Evolutionary conservation across 2,113 vertebrate genomes (phyloP).

Genomic region (Chloropsis cyanopogon): DNA sequence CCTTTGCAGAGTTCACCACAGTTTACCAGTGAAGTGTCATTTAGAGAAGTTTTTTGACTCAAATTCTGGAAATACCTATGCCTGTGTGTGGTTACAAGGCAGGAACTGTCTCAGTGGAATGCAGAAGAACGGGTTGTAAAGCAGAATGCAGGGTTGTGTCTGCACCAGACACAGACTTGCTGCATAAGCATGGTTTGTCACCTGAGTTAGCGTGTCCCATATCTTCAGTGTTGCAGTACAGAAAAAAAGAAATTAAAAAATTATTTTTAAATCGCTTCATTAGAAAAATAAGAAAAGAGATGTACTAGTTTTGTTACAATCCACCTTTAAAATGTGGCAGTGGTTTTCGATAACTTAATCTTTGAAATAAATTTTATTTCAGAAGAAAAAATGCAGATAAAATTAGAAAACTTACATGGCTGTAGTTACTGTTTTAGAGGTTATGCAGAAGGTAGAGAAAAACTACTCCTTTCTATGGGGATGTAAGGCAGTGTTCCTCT

Average conservation of each 20-base stretch:
- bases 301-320: background rate
- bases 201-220: background rate
- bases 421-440: background rate
- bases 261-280: background rate
- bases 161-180: background rate
- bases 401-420: background rate
- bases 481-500: background rate
- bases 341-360: background rate
- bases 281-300: background rate
- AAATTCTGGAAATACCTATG: background rate
- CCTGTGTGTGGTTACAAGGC: background rate
- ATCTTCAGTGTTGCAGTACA: background rate
- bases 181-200: background rate
- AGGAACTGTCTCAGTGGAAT: background rate
- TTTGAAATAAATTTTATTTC: background rate
- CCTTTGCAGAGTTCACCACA: background rate
- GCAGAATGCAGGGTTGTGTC: background rate
- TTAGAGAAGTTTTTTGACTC: background rate
- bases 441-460: background rate
- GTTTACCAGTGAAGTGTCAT: background rate
- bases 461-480: background rate
- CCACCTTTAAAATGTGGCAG: background rate
- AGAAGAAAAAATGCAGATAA: background rate
- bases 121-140: background rate
- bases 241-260: too few species aligned